phyloP scores from a whole-genome alignment of 2,888 invertebrate genomes.

The Tortrix viridana region DNA sequence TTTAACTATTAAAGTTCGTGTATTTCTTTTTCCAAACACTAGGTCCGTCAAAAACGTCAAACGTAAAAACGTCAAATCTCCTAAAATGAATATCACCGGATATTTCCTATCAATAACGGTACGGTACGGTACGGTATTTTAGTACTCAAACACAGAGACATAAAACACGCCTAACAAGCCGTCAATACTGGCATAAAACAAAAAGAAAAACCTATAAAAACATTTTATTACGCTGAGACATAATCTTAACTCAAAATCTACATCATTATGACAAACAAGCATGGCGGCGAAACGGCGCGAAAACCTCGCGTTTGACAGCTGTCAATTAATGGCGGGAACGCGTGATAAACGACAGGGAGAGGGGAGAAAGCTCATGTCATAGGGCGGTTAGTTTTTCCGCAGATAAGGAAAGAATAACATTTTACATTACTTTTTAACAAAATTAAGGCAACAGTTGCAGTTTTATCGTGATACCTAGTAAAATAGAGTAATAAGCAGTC shows the following conservation, averaged over 20 bases:
- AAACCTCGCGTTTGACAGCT: constrained; percentile 75
- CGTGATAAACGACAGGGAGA: constrained; percentile 61
- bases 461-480: too few species aligned
- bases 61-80: neutral
- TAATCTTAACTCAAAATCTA: constrained; percentile 72
- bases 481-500: too few species aligned
- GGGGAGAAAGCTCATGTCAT: constrained; percentile 5
- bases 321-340: constrained; percentile 72
- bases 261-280: constrained; percentile 52
- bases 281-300: constrained; percentile 69
- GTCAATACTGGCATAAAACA: constrained; percentile 41
- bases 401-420: neutral
- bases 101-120: neutral
- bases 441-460: too few species aligned
- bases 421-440: neutral
- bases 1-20: too few species aligned
- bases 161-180: constrained; percentile 15
- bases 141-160: neutral
- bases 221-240: constrained; percentile 48
- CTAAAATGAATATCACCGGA: neutral
- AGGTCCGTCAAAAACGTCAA: too few species aligned
- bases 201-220: constrained; percentile 48
- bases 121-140: neutral
- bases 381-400: constrained; percentile 9
- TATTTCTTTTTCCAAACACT: too few species aligned